phyloP scores from a whole-genome alignment of 2,888 invertebrate genomes.

The Thera obeliscata region DNA sequence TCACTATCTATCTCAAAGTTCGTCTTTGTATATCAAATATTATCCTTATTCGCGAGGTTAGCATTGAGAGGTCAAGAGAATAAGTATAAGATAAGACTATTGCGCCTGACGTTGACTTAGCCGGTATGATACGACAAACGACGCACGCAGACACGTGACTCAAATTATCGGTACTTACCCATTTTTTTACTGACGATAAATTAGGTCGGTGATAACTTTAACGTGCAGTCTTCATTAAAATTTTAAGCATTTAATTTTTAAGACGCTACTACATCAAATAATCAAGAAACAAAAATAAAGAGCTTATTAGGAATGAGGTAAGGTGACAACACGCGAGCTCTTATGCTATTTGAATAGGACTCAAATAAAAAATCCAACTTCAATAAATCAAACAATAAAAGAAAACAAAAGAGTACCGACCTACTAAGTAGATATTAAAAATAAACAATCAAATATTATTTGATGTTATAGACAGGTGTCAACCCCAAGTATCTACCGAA shows the following conservation, averaged over 20 bases:
- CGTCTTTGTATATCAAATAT: neutral
- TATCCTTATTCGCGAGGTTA: slow-evolving; percentile 11
- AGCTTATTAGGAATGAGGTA: neutral
- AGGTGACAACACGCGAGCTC: neutral
- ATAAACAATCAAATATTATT: no score
- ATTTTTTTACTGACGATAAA: neutral
- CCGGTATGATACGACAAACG: slow-evolving; percentile 11
- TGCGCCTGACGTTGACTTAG: slow-evolving; percentile 24
- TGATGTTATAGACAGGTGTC: no score
- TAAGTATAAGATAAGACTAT: slow-evolving; percentile 15
- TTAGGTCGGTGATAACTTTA: no score
- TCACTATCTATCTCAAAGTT: slow-evolving; percentile 1
- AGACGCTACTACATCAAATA: no score
- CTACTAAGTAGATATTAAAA: no score
- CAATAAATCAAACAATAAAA: no score
- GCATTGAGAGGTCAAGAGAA: slow-evolving; percentile 21
- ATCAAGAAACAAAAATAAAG: no score
- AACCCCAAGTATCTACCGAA: no score
- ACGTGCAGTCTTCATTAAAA: no score
- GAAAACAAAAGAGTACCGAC: no score
- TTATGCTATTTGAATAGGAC: neutral
- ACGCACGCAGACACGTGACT: slow-evolving; percentile 13
- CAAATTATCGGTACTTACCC: neutral
- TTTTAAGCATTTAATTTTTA: no score
- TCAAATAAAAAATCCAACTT: neutral